Base-by-base conservation (phyloP, 2,888 invertebrate genomes). In the Cheilosia grossa region DNA sequence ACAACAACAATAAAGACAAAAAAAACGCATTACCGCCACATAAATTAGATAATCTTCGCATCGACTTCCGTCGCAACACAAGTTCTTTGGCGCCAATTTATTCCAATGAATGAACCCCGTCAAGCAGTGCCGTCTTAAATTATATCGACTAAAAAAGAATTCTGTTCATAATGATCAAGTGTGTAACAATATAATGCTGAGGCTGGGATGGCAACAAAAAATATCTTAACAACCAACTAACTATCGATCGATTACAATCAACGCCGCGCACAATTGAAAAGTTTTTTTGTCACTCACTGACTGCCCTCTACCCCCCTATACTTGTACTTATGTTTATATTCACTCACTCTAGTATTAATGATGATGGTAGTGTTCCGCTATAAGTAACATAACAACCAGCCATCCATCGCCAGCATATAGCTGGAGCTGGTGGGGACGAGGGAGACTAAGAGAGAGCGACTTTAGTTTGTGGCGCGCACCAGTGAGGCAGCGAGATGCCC, bases 231-330 rank as follows among this genome's bases (percentile, higher is more conserved):
- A 27, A 30, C 47, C 33, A 40, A 61, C 30, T 21, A 13, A 47
- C 54, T 40, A 82, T 67, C 80, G 69, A 83, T 80, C 67, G 74
- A 80, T 83, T 79, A 83, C 73, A 74, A 83, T 83, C 82, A 83
- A 54, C 69, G 67, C 73, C 67, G 72, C 64, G 13, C 64, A 70
- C 64, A 17, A 82, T 67, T 69, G 63, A 79, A 82, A 44, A 56
- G 24, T 47, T 42, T 53, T 66, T 51, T 42, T 70, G 24, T 54
- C n/a, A 33, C 37, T 21, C n/a, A 17, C 27, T 21, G 17, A 13
- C 33, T 24, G 17, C 24, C 24, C 47, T 42, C 73, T 56, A 73
- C 19, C 53, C 64, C 53, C 49, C 9, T 7, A 9, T 10, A 47
- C 9, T 9, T 44, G 19, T 7, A 13, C 58, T 4, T 2, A n/a